These are phyloP conservation scores for Lysandra coridon DNA, from an alignment of 2,888 invertebrate genomes.

Conservation along the genomic window DNA sequence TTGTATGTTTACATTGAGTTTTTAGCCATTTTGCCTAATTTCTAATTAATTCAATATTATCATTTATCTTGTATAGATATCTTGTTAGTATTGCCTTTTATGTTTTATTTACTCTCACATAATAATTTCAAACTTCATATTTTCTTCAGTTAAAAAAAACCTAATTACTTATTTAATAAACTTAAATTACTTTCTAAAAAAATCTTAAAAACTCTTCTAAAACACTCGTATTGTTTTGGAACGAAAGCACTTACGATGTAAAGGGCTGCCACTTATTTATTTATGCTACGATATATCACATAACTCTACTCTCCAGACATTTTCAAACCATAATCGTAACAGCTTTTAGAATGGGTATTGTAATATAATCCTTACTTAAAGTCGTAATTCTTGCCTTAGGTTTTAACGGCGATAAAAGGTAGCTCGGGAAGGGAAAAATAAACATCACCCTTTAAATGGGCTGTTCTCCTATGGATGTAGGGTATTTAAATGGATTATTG, in stretches of 20 bases:
- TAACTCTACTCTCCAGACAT: slow-evolving; percentile 19
- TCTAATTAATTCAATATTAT: not conserved
- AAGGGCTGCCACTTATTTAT: slow-evolving; percentile 13
- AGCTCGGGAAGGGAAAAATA: slow-evolving; percentile 51
- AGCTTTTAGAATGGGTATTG: slow-evolving; percentile 57
- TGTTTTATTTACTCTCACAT: no score
- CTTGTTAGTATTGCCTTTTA: no score
- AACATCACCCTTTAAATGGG: slow-evolving; percentile 58
- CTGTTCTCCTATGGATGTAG: slow-evolving; percentile 62
- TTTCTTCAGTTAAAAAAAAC: no score
- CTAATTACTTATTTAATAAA: no score
- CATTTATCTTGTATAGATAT: not conserved
- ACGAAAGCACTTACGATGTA: not conserved
- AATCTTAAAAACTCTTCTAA: no score
- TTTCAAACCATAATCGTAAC: slow-evolving; percentile 44
- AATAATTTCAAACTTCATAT: no score
- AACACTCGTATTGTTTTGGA: not conserved
- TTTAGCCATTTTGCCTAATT: not conserved
- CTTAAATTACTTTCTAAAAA: no score
- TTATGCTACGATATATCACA: slow-evolving; percentile 4
- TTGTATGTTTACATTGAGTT: not conserved
- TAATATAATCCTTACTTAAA: slow-evolving; percentile 53
- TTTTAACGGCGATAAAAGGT: slow-evolving; percentile 48
- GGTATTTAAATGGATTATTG: slow-evolving; percentile 79
- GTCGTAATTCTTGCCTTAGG: slow-evolving; percentile 56